Conservation (phyloP, 2,797 vertebrate species). For the Typhlichthys subterraneus region DNA sequence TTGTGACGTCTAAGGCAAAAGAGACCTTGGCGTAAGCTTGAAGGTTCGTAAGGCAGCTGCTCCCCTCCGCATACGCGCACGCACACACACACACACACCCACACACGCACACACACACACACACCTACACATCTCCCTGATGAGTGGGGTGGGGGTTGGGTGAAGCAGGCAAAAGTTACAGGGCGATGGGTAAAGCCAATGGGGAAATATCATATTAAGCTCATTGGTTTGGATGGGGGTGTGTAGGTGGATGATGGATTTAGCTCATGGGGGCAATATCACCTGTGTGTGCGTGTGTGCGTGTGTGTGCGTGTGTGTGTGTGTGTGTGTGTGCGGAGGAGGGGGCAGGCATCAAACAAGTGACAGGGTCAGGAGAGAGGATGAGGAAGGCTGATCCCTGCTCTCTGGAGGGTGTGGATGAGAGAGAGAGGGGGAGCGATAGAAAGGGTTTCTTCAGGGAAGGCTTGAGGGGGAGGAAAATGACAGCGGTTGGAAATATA, state of each 20-base stretch:
- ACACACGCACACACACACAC: background rate
- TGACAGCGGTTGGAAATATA: background rate
- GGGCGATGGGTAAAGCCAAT: background rate
- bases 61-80: too few species aligned
- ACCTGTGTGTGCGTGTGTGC: slow-evolving; percentile 24
- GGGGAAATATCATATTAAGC: background rate
- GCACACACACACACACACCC: too few species aligned
- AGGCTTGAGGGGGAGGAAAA: background rate
- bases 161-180: background rate
- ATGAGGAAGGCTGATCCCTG: background rate
- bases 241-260: background rate
- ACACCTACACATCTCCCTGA: too few species aligned
- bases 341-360: too few species aligned
- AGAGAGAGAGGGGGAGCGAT: background rate
- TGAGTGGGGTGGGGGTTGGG: background rate
- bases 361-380: background rate
- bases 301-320: slow-evolving; percentile 13
- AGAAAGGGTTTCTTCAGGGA: slow-evolving; percentile 1
- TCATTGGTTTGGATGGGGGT: background rate
- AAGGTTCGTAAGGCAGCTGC: too few species aligned
- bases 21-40: too few species aligned
- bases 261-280: background rate
- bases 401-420: background rate
- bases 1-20: too few species aligned
- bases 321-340: slow-evolving; percentile 5